Evolutionary conservation across 2,113 vertebrate genomes (phyloP).

Genomic region (Rhabdornis inornatus): DNA sequence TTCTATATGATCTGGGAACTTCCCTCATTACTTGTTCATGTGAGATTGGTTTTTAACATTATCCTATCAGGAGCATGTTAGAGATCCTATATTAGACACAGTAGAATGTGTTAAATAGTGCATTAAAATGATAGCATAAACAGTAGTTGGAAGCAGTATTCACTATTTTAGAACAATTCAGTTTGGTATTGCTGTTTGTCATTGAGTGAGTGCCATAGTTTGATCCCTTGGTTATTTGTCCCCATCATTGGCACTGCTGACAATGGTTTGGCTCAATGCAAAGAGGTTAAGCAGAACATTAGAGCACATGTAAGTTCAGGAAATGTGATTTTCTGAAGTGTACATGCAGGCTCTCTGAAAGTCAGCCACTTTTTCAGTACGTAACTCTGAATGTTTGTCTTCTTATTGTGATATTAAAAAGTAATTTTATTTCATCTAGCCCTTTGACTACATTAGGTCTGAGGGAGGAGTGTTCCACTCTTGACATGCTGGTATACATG

Average conservation of each 20-base stretch:
- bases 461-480: not conserved
- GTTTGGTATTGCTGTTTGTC: not conserved
- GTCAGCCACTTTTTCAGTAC: not conserved
- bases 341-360: not conserved
- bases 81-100: not conserved
- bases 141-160: not conserved
- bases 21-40: not conserved
- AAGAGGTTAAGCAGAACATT: not conserved
- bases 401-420: not conserved
- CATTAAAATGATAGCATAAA: not conserved
- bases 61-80: not conserved
- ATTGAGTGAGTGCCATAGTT: not conserved
- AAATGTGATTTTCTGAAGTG: not conserved
- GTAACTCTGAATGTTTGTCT: not conserved
- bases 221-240: not conserved
- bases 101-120: not conserved
- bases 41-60: not conserved
- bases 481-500: not conserved
- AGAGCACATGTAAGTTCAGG: not conserved
- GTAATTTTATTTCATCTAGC: not conserved
- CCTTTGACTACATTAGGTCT: not conserved
- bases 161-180: not conserved
- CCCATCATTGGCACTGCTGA: not conserved
- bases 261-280: not conserved
- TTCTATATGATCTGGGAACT: not conserved